Conservation (phyloP, 1,140 invertebrate species). For the Caenorhabditis remanei region DNA sequence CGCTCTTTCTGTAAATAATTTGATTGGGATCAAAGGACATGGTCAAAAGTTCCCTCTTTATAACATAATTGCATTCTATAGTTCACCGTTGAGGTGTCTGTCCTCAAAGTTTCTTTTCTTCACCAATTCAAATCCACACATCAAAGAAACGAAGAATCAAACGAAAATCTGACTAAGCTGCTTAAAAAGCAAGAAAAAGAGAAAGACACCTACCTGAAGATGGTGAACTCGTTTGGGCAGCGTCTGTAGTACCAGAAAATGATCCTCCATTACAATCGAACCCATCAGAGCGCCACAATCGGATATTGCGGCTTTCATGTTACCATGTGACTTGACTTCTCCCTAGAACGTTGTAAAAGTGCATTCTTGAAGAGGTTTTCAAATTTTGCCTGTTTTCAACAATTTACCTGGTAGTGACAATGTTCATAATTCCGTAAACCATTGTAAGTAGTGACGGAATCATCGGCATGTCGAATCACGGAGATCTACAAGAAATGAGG, state of each 20-base stretch:
- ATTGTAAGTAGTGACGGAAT: conserved; percentile 55
- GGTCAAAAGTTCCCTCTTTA: too few species aligned
- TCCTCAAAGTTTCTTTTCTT: neutral
- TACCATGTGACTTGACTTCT: conserved; percentile 70
- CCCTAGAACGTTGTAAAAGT: conserved; percentile 61
- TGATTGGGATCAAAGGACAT: too few species aligned
- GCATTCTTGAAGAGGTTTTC: neutral
- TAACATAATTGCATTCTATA: neutral
- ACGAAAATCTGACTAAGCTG: neutral
- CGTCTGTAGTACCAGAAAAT: conserved; percentile 77
- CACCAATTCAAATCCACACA: neutral
- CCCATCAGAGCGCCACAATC: conserved; percentile 74
- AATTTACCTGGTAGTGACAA: conserved; percentile 72
- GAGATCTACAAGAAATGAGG: conserved; percentile 65
- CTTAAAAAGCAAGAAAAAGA: neutral
- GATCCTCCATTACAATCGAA: conserved; percentile 73
- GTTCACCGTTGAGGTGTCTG: too few species aligned
- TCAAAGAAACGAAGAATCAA: neutral
- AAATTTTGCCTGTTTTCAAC: neutral
- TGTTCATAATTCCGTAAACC: conserved; percentile 64
- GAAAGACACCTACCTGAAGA: conserved; percentile 63
- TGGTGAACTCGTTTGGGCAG: conserved; percentile 70
- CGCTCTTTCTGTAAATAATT: conserved; percentile 65
- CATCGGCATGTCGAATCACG: conserved; percentile 69
- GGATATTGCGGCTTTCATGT: conserved; percentile 72